Evolutionary conservation across 2,888 invertebrate species (phyloP).

Genomic region (Mayetiola destructor): DNA sequence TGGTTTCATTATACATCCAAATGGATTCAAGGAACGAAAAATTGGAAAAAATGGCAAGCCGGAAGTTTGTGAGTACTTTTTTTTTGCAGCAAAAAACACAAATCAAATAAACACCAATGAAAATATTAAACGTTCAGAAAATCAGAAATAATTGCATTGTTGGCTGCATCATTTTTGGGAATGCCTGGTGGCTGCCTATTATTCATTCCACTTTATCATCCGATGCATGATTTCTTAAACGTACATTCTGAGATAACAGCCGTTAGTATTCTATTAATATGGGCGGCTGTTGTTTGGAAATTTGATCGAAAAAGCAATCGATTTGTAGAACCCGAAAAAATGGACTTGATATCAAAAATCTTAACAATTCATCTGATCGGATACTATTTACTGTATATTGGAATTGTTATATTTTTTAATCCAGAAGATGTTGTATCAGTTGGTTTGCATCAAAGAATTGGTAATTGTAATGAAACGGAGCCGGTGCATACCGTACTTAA

Average conservation of each 20-base stretch:
- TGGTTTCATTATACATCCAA: conserved; percentile 47
- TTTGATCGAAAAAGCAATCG: conserved; percentile 17
- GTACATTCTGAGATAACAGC: conserved; percentile 61
- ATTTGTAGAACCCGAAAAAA: conserved; percentile 11
- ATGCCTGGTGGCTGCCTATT: conserved; percentile 58
- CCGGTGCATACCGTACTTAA: conserved; percentile 51
- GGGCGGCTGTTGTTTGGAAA: conserved; percentile 42
- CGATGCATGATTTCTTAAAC: conserved; percentile 51
- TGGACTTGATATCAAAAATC: conserved; percentile 21
- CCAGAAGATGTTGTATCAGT: conserved; percentile 52
- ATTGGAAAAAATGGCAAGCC: conserved; percentile 43
- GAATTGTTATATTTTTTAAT: conserved; percentile 46
- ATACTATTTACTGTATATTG: conserved; percentile 50
- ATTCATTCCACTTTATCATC: conserved; percentile 61
- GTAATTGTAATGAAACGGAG: conserved; percentile 49
- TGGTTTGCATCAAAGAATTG: conserved; percentile 61
- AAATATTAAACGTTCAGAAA: neutral
- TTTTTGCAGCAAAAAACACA: conserved; percentile 3
- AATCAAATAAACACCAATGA: neutral
- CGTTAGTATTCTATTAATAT: conserved; percentile 47
- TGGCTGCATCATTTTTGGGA: conserved; percentile 47
- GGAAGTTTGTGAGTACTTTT: conserved; percentile 18
- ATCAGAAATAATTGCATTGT: conserved; percentile 38
- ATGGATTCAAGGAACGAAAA: conserved; percentile 37
- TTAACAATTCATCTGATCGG: conserved; percentile 39